These are phyloP conservation scores for Caenorhabditis sp. DNA, from an alignment of 2,888 invertebrate genomes.

Conservation along the genomic window DNA sequence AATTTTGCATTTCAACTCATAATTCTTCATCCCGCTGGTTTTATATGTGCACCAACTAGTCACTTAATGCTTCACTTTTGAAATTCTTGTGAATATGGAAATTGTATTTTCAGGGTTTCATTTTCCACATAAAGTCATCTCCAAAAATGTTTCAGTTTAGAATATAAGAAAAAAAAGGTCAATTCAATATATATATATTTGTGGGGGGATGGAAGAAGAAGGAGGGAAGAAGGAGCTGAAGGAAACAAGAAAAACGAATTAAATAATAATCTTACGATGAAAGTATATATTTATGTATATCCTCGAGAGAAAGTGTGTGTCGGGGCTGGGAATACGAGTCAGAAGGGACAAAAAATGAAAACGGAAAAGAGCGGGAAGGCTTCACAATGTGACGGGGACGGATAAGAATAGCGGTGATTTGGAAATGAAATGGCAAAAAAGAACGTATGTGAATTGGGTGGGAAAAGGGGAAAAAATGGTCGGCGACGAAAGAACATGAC, in stretches of 20 bases:
- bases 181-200: not conserved
- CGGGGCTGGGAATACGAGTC: not conserved
- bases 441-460: not conserved
- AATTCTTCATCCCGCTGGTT: not conserved
- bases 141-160: conserved; percentile 54
- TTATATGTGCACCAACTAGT: not conserved
- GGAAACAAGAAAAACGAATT: conserved; percentile 19
- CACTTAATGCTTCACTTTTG: not conserved
- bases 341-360: conserved; percentile 22
- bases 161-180: conserved; percentile 12
- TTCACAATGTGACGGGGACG: conserved; percentile 13
- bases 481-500: conserved; percentile 6
- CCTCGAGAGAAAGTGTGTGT: not conserved
- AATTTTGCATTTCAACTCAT: conserved; percentile 23
- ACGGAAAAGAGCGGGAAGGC: conserved; percentile 14
- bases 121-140: conserved; percentile 80
- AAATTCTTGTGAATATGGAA: conserved; percentile 5
- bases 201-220: not conserved
- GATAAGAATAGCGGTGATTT: not conserved
- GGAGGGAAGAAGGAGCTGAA: not conserved
- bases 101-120: conserved; percentile 59
- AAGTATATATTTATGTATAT: conserved; percentile 36
- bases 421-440: conserved; percentile 38
- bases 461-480: not conserved
- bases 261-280: conserved; percentile 34